Conservation (phyloP, 2,113 vertebrate species). For the Atherinomorus stipes region DNA sequence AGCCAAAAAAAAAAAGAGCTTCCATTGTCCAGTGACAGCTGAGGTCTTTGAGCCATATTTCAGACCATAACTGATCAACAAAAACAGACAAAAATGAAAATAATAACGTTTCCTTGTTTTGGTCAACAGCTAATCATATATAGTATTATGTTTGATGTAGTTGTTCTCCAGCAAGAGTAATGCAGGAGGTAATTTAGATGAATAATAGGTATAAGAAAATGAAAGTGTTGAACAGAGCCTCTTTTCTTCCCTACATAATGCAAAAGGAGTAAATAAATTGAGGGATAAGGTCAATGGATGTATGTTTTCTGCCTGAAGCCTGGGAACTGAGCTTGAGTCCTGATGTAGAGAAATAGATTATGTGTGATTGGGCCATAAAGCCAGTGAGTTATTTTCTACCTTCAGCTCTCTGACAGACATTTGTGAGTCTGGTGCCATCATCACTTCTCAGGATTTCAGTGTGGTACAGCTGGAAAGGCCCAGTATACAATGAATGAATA, state of each 20-base stretch:
- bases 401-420: conserved; percentile 5
- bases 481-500: conserved; percentile 28
- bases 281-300: conserved; percentile 31
- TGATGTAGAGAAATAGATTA: conserved; percentile 46
- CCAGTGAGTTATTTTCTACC: conserved; percentile 13
- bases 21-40: too few relatives aligned
- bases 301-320: conserved; percentile 26
- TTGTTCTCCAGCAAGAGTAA: background rate
- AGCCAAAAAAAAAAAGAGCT: too few relatives aligned
- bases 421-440: conserved; percentile 5
- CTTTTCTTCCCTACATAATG: conserved; percentile 1
- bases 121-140: background rate
- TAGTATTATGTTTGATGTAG: background rate
- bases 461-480: conserved; percentile 16
- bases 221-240: background rate
- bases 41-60: too few relatives aligned
- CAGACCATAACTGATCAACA: too few relatives aligned
- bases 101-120: too few relatives aligned
- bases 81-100: too few relatives aligned
- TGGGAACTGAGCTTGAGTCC: conserved; percentile 20
- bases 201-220: background rate
- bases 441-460: conserved; percentile 17
- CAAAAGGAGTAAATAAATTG: conserved; percentile 17
- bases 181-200: background rate
- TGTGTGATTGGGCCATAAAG: conserved; percentile 30